phyloP scores from a whole-genome alignment of 2,797 vertebrate genomes.

The Meda fulgida region DNA sequence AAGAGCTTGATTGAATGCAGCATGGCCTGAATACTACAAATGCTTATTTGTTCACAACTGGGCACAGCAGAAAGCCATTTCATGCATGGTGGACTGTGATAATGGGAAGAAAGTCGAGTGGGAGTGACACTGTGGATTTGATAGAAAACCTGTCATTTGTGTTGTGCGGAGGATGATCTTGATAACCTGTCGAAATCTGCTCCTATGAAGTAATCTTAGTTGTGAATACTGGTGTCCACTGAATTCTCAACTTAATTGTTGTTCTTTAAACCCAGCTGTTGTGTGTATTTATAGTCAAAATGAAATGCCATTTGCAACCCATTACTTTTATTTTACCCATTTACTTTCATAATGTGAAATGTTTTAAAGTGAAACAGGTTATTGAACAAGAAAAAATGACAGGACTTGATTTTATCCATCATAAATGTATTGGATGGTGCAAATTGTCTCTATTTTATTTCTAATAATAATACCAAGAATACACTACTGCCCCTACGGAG shows the following conservation, averaged over 20 bases:
- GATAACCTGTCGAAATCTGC: background rate
- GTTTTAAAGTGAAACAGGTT: no score
- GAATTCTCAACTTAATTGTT: background rate
- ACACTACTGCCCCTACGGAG: background rate
- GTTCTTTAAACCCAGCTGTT: background rate
- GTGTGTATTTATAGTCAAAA: background rate
- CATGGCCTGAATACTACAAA: conserved; percentile 1
- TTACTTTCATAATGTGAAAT: no score
- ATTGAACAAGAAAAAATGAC: no score
- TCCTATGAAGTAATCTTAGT: background rate
- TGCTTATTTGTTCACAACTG: conserved; percentile 25
- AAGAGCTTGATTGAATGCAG: background rate
- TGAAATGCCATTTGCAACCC: background rate
- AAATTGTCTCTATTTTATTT: background rate
- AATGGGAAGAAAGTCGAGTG: conserved; percentile 4
- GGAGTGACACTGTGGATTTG: background rate
- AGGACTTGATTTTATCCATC: background rate
- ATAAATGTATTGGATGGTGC: background rate
- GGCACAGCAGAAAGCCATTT: conserved; percentile 17
- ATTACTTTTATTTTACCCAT: no score
- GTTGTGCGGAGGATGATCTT: background rate
- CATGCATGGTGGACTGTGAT: conserved; percentile 13
- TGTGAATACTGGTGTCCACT: background rate
- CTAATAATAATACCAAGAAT: background rate
- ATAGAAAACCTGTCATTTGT: background rate